phyloP scores from a whole-genome alignment of 2,113 vertebrate species.

The Eidolon helvum region DNA sequence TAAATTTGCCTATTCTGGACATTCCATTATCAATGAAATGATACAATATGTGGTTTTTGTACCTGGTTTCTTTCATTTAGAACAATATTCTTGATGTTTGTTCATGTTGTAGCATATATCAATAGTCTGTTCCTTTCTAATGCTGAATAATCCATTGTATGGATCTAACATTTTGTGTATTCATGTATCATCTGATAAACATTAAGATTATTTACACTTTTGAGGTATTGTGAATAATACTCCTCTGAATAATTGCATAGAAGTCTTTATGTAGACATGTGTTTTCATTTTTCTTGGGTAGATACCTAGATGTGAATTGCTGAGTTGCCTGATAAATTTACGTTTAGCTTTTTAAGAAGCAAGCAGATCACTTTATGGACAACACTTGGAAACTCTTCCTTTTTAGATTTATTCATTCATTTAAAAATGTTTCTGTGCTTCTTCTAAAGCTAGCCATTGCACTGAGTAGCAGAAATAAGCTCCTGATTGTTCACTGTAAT shows the following conservation, averaged over 20 bases:
- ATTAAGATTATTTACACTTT: neutral
- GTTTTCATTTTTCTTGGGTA: neutral
- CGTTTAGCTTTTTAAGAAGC: neutral
- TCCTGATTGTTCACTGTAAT: neutral
- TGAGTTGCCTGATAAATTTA: neutral
- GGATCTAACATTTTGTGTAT: neutral
- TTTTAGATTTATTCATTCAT: neutral
- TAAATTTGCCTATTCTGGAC: neutral
- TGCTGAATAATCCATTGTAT: neutral
- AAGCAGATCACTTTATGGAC: conserved; percentile 10
- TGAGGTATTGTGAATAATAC: neutral
- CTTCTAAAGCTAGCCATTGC: neutral
- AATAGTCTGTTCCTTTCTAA: neutral
- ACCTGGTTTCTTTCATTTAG: neutral
- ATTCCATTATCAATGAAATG: neutral
- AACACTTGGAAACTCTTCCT: neutral
- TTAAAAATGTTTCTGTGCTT: neutral
- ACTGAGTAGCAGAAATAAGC: neutral
- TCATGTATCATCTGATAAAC: neutral
- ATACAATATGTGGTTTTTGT: neutral
- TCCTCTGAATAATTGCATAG: neutral
- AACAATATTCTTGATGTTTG: neutral
- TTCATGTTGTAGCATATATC: neutral
- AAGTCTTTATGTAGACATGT: neutral
- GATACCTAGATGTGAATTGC: neutral